Conservation (phyloP, 2,888 invertebrate species). For the Sylvicola cinctus region DNA sequence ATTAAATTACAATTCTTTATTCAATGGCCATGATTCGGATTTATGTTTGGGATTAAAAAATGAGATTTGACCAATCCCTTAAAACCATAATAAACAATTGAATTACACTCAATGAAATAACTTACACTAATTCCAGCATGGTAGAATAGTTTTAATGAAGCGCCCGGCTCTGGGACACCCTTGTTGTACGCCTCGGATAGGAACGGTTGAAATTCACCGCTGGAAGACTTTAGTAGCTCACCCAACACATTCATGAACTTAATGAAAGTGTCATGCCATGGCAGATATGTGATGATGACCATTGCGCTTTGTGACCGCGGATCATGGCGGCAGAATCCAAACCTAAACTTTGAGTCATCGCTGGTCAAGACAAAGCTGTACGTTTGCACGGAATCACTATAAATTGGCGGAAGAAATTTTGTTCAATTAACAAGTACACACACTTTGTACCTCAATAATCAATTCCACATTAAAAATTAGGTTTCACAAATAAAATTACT, state of each 20-base stretch:
- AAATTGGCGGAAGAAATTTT: no score
- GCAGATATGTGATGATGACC: constrained; percentile 70
- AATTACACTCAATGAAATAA: no score
- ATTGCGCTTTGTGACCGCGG: constrained; percentile 72
- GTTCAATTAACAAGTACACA: no score
- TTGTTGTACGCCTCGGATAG: constrained; percentile 44
- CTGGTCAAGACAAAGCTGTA: constrained; percentile 95
- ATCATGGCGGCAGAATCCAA: constrained; percentile 92
- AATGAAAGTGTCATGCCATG: constrained; percentile 91
- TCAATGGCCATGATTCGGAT: no score
- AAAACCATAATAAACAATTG: constrained; percentile 27
- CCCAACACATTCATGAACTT: constrained; percentile 19
- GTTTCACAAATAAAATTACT: constrained; percentile 32
- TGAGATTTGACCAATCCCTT: constrained; percentile 21
- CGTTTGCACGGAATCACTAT: constrained; percentile 71
- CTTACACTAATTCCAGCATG: constrained; percentile 36
- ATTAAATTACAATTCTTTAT: no score
- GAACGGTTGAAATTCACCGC: constrained; percentile 26
- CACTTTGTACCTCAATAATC: background rate
- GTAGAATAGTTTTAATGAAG: constrained; percentile 37
- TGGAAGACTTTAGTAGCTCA: constrained; percentile 17
- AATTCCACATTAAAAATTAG: background rate
- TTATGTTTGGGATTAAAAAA: no score
- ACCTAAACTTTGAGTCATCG: constrained; percentile 87
- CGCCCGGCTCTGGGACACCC: constrained; percentile 46